These are phyloP conservation scores for Crypturellus undulatus DNA, from an alignment of 2,113 vertebrate species.

Conservation along the genomic window DNA sequence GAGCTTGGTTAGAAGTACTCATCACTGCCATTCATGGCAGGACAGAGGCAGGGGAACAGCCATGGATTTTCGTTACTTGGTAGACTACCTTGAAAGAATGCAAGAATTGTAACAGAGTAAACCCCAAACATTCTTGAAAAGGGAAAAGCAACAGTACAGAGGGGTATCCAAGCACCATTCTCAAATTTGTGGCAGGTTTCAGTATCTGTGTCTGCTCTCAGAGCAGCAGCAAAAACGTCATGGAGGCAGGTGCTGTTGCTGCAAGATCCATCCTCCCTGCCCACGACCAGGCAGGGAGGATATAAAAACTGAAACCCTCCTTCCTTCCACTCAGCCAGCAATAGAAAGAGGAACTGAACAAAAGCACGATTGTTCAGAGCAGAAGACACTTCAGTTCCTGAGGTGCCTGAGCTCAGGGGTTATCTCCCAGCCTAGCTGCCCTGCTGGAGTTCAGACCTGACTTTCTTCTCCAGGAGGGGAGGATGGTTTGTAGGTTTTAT, in stretches of 20 bases:
- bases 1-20: background rate
- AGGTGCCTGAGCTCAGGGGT: background rate
- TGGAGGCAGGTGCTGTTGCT: background rate
- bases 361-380: background rate
- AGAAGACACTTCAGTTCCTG: background rate
- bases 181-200: background rate
- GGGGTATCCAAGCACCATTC: background rate
- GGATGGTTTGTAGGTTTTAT: background rate
- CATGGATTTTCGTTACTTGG: background rate
- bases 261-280: background rate
- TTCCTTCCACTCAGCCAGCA: background rate
- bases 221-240: background rate
- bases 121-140: background rate
- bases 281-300: background rate
- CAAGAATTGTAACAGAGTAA: background rate
- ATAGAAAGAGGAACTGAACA: background rate
- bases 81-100: background rate
- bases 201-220: background rate
- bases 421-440: background rate
- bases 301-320: background rate
- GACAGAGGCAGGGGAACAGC: background rate
- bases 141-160: background rate
- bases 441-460: background rate
- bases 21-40: background rate
- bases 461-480: background rate